Percentiles rank a stretch among this genome's conserved stretches.
Evolutionary conservation across 2,797 vertebrate species (phyloP).

Genomic region (Girardinus metallicus): DNA sequence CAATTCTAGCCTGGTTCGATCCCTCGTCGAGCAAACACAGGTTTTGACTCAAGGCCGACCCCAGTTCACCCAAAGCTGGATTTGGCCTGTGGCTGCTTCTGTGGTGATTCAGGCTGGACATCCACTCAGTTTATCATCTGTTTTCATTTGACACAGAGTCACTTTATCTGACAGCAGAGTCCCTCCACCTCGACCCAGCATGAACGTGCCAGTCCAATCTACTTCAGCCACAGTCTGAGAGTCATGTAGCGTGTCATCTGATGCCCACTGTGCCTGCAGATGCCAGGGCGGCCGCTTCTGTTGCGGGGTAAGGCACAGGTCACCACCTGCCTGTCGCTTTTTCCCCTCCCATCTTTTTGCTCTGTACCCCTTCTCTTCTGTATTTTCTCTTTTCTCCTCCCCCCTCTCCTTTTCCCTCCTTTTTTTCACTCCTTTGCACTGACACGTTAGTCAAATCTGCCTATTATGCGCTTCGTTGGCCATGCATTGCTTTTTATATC

Average conservation of each 20-base stretch:
- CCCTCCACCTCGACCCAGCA: conserved; percentile 57
- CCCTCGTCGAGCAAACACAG: conserved; percentile 2
- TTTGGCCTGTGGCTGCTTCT: conserved; percentile 35
- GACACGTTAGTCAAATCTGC: conserved; percentile 73
- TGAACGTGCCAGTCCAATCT: conserved; percentile 54
- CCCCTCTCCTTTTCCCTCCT: conserved; percentile 15
- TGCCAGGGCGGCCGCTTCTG: conserved; percentile 63
- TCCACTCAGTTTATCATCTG: conserved; percentile 58
- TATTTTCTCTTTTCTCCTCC: conserved; percentile 14
- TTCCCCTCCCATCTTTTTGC: conserved; percentile 21
- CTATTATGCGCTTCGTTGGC: conserved; percentile 75
- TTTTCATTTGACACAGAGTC: conserved; percentile 59
- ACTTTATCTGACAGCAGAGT: conserved; percentile 54
- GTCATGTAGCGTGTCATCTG: conserved; percentile 64
- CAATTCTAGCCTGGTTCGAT: conserved; percentile 39
- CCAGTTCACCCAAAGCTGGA: conserved; percentile 29
- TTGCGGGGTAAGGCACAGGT: conserved; percentile 58
- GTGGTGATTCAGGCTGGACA: conserved; percentile 54
- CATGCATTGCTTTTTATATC: conserved; percentile 75
- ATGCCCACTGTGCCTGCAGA: conserved; percentile 68
- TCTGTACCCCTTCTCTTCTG: conserved; percentile 19
- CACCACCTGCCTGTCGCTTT: conserved; percentile 43
- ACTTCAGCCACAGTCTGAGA: conserved; percentile 57
- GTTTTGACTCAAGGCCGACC: conserved; percentile 38
- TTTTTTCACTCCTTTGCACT: conserved; percentile 68